Base-by-base conservation (phyloP, 1,140 invertebrate species). In the Pinna nobilis region DNA sequence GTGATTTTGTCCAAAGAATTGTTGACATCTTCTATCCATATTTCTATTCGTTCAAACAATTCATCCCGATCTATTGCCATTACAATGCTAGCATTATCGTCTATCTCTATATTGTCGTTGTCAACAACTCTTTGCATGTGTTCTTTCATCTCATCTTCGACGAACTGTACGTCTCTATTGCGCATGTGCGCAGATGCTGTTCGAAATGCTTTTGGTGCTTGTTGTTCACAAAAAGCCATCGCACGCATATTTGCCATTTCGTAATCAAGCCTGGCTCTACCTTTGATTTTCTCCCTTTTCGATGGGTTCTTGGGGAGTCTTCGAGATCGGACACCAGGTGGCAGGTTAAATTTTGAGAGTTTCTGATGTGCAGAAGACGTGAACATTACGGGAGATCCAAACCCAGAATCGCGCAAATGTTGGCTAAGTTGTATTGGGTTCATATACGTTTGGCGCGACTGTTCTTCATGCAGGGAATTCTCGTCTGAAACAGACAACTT, bases 171-270 rank as follows among this genome's bases (percentile, higher is more conserved):
- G 60, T 84, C 82, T 13, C 82, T 75, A 37, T 84, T 79, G 44
- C 73, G 68, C 63, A 80, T 80, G 44, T 79, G 72, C 5, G 80
- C 82, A 0, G 82, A 84, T 23, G 82, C 82, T 18, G 79, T 84
- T 51, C 82, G 39, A 59, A 84, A 84, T 55, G 71, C 64, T 41
- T 76, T 77, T 9, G 71, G 73, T 0, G 76, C 66, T 73, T 84
- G 82, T 59, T 78, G 76, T 67, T 80, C 82, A 72, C 82, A 84
- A 70, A 84, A 84, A 1, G 82, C 82, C 13, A 75, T 64, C 6
- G 82, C 82, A 71, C 76, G 61, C 64, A 84, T 75, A 57, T 84
- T 84, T n/a, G 82, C 82, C 77, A 84, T 77, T 70, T 84, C 82
- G 47, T 84, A 80, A 50, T 84, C 80, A 37, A 84, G 72, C 11